Evolutionary conservation across 2,113 vertebrate species (phyloP).

Genomic region (Eptesicus fuscus): DNA sequence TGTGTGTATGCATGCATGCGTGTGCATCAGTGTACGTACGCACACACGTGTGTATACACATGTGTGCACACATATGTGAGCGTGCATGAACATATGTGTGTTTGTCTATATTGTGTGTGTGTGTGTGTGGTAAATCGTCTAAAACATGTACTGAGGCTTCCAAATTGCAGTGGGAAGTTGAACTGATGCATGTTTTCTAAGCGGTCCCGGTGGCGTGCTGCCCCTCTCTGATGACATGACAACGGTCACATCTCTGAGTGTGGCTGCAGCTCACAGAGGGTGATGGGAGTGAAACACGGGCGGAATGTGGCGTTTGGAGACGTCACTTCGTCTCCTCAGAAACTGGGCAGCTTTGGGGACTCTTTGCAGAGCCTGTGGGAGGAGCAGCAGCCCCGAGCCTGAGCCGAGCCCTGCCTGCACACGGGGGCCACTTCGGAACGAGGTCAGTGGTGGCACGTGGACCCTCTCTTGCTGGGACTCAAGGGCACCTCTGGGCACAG

Average conservation of each 20-base stretch:
- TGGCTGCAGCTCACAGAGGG: background rate
- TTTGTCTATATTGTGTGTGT: background rate
- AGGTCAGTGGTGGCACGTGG: too few relatives aligned
- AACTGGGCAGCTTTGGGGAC: too few relatives aligned
- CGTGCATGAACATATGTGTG: too few relatives aligned
- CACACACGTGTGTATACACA: too few relatives aligned
- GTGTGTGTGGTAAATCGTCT: background rate
- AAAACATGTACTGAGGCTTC: background rate
- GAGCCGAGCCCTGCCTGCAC: too few relatives aligned
- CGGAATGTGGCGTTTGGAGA: background rate
- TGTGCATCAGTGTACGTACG: too few relatives aligned
- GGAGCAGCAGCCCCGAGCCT: too few relatives aligned
- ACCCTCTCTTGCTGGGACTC: too few relatives aligned
- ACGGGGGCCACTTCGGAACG: too few relatives aligned
- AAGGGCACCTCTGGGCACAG: too few relatives aligned
- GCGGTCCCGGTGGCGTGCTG: background rate
- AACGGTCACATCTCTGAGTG: background rate
- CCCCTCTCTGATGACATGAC: background rate
- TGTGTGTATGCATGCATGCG: fast-evolving
- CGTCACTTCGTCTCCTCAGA: too few relatives aligned
- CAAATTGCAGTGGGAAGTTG: background rate
- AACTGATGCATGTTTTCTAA: background rate
- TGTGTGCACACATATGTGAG: background rate
- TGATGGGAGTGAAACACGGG: background rate
- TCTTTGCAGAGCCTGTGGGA: too few relatives aligned